phyloP scores from a whole-genome alignment of 1,140 invertebrate genomes.

The Caerostris darwini region DNA sequence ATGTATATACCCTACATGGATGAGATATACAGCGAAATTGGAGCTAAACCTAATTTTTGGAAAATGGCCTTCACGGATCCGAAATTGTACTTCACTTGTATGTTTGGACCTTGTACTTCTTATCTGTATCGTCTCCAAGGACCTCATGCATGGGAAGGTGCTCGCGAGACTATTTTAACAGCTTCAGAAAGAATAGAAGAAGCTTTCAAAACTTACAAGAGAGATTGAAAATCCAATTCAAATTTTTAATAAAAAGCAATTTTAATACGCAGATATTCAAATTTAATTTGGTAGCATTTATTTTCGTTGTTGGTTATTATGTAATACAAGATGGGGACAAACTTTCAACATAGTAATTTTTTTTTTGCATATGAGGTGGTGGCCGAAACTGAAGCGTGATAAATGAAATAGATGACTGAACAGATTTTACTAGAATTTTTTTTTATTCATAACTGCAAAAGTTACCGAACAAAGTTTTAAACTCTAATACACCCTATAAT shows the following conservation, averaged over 20 bases:
- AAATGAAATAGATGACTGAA: too few species aligned
- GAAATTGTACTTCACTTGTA: slow-evolving; percentile 79
- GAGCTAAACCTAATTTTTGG: slow-evolving; percentile 81
- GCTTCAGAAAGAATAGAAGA: slow-evolving; percentile 77
- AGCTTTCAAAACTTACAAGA: slow-evolving; percentile 77
- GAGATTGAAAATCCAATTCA: not conserved
- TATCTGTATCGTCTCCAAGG: slow-evolving; percentile 82
- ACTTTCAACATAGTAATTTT: too few species aligned
- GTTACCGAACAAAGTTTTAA: too few species aligned
- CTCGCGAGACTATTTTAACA: slow-evolving; percentile 81
- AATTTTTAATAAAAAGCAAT: not conserved
- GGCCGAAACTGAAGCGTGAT: too few species aligned
- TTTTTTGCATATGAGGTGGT: too few species aligned
- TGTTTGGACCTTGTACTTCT: slow-evolving; percentile 81
- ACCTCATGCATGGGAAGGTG: slow-evolving; percentile 81
- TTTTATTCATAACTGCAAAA: too few species aligned
- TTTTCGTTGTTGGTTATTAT: too few species aligned
- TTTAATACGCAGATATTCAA: not conserved
- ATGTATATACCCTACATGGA: slow-evolving; percentile 81
- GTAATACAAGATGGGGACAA: too few species aligned
- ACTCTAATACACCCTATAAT: too few species aligned
- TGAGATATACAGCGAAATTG: slow-evolving; percentile 81
- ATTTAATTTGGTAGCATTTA: too few species aligned
- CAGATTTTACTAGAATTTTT: too few species aligned
- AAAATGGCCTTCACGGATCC: slow-evolving; percentile 81